A percentile compares a stretch with the other conserved stretches of the same genome.
Conservation (phyloP, 2,888 invertebrate genomes). For the Helicoverpa assulta region DNA sequence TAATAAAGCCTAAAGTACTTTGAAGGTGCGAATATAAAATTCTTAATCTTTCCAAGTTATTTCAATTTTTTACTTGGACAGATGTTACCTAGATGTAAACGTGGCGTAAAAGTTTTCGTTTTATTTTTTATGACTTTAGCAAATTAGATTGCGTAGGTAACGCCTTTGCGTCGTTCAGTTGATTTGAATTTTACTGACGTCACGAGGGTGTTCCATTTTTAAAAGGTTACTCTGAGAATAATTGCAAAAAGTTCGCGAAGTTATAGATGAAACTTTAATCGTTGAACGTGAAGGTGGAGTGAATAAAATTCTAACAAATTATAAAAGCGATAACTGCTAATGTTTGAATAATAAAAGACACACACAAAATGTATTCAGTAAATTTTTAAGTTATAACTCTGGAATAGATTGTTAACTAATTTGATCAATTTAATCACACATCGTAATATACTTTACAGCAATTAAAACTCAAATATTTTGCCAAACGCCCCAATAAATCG, state of each 20-base stretch:
- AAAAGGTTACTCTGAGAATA: conserved; percentile 44
- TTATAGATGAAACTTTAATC: conserved; percentile 36
- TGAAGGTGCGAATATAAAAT: conserved; percentile 55
- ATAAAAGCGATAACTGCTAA: conserved; percentile 4
- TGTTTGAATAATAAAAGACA: background rate
- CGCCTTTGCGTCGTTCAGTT: conserved; percentile 43
- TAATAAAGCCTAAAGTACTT: conserved; percentile 51
- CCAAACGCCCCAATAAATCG: conserved; percentile 23
- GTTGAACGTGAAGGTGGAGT: conserved; percentile 24
- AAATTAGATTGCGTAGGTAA: conserved; percentile 65
- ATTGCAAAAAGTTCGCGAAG: conserved; percentile 20
- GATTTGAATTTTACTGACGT: conserved; percentile 45
- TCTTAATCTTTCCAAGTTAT: conserved; percentile 71
- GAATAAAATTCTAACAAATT: conserved; percentile 11
- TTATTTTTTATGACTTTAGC: conserved; percentile 71
- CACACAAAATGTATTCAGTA: too few relatives aligned
- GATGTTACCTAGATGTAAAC: conserved; percentile 76
- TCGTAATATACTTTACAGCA: background rate
- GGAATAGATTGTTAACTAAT: too few relatives aligned
- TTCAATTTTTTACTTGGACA: conserved; percentile 73
- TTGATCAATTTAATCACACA: too few relatives aligned
- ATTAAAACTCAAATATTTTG: conserved; percentile 13
- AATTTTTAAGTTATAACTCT: too few relatives aligned
- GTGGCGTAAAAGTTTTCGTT: conserved; percentile 74
- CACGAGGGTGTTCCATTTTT: conserved; percentile 37